Evolutionary conservation across 2,113 vertebrate genomes (phyloP).

Genomic region (Corydoras sp.): DNA sequence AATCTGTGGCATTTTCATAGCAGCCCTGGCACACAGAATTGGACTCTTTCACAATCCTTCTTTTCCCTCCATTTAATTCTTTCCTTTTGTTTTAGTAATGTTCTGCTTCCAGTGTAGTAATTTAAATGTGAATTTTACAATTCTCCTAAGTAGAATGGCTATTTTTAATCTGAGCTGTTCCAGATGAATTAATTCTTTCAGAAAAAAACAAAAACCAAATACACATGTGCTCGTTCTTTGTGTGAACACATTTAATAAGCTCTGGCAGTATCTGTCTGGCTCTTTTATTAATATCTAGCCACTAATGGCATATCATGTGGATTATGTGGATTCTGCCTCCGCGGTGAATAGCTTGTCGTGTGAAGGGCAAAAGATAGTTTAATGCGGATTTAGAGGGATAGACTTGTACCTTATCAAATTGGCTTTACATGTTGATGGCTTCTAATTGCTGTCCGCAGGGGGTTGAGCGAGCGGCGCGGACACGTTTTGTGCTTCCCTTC

Average conservation of each 20-base stretch:
- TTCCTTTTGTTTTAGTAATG: conserved; percentile 7
- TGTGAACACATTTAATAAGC: conserved; percentile 54
- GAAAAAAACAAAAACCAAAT: background rate
- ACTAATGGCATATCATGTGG: conserved; percentile 71
- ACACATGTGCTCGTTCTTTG: conserved; percentile 41
- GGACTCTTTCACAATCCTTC: conserved; percentile 56
- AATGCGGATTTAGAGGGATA: conserved; percentile 67
- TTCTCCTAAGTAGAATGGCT: too few species aligned
- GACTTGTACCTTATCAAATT: conserved; percentile 74
- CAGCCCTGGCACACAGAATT: conserved; percentile 49
- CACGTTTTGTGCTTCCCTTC: conserved; percentile 48
- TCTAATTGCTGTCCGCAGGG: conserved; percentile 74
- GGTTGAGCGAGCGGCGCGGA: conserved; percentile 53
- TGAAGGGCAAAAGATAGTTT: conserved; percentile 63
- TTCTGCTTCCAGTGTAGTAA: background rate
- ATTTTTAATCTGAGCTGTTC: background rate
- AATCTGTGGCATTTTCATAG: conserved; percentile 48
- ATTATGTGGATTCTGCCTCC: conserved; percentile 63
- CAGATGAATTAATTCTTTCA: conserved; percentile 3
- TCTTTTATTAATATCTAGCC: conserved; percentile 60
- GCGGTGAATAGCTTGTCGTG: conserved; percentile 61
- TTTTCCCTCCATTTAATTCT: conserved; percentile 30
- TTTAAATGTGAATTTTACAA: background rate
- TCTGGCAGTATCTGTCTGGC: conserved; percentile 56
- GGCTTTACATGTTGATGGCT: conserved; percentile 76